Percentiles rank a stretch among this genome's conserved stretches.
Conservation (phyloP, 92 coral and sea anemone genomes). For the Heteractis magnifica region DNA sequence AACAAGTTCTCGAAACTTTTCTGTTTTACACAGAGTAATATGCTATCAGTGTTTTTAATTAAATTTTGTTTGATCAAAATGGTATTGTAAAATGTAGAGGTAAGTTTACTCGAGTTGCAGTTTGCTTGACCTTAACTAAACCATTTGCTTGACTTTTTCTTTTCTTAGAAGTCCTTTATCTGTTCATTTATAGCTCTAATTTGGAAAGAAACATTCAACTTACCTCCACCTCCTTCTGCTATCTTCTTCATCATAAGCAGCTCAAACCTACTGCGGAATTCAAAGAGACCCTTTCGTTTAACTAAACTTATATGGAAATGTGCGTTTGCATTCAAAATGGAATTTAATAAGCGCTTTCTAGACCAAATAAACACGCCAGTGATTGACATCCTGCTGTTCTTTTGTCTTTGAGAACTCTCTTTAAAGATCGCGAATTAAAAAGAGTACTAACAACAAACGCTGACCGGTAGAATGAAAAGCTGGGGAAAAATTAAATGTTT, state of each 20-base stretch:
- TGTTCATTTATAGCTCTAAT: background rate
- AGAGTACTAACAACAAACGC: background rate
- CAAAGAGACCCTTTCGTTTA: background rate
- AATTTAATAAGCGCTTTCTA: background rate
- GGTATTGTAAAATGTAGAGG: background rate
- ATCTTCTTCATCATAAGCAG: background rate
- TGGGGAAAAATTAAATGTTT: background rate
- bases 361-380: slow-evolving; percentile 8
- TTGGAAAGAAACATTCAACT: background rate
- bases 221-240: background rate
- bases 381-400: slow-evolving; percentile 11
- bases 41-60: background rate
- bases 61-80: background rate
- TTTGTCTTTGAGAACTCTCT: slow-evolving; percentile 7
- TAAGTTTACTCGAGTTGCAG: background rate
- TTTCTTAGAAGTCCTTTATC: background rate
- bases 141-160: background rate
- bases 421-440: background rate
- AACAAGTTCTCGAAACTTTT: slow-evolving; percentile 14
- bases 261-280: background rate
- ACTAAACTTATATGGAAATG: background rate
- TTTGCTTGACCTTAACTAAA: slow-evolving; percentile 25
- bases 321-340: slow-evolving; percentile 13
- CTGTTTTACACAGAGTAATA: background rate
- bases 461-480: background rate